These are phyloP conservation scores for Eumeta japonica DNA, from an alignment of 1,140 invertebrate species.

Conservation along the genomic window DNA sequence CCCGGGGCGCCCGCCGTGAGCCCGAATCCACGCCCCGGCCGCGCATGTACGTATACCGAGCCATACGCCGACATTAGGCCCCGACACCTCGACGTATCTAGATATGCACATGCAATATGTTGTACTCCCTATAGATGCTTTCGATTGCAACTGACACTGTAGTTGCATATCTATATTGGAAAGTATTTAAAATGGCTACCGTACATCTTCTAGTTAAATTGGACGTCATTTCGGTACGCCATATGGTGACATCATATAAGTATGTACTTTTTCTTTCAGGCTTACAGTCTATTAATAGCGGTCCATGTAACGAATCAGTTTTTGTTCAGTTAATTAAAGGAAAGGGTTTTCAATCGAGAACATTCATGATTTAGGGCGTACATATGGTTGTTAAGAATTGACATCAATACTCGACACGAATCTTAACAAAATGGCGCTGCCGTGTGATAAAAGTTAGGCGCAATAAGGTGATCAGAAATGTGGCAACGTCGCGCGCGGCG, in stretches of 20 bases:
- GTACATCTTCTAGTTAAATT: not conserved
- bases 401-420: too few species aligned
- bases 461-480: slow-evolving; percentile 32
- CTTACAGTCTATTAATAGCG: not conserved
- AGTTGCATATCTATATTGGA: slow-evolving; percentile 31
- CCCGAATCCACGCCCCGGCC: slow-evolving; percentile 28
- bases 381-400: too few species aligned
- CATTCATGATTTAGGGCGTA: not conserved
- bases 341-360: not conserved
- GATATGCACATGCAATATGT: slow-evolving; percentile 31
- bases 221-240: not conserved
- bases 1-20: slow-evolving; percentile 30
- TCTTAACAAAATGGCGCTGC: slow-evolving; percentile 47
- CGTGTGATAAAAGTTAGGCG: slow-evolving; percentile 44
- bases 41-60: slow-evolving; percentile 47
- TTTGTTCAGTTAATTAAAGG: not conserved
- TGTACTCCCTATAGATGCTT: not conserved
- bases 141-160: slow-evolving; percentile 4
- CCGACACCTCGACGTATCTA: slow-evolving; percentile 37
- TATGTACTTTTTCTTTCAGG: not conserved
- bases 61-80: slow-evolving; percentile 50
- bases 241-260: not conserved
- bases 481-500: slow-evolving; percentile 44
- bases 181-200: too few species aligned
- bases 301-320: not conserved